Evolutionary conservation across 2,797 vertebrate genomes (phyloP).

Genomic region (Eulemur albifrons): DNA sequence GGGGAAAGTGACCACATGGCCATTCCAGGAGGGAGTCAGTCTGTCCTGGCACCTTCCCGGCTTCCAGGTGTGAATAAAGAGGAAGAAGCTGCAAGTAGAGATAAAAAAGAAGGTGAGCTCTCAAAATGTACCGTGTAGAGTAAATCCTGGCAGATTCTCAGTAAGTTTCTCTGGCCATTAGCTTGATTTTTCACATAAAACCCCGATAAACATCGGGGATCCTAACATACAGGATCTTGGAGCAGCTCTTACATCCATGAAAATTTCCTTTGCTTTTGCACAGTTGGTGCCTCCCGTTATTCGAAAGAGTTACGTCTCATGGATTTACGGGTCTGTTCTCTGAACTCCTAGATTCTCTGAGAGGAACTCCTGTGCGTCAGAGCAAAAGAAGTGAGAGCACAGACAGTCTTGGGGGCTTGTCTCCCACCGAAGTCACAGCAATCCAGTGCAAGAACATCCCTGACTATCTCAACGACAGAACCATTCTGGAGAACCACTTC

Average conservation of each 20-base stretch:
- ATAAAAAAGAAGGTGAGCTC: constrained; percentile 82
- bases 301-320: background rate
- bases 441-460: constrained; percentile 92
- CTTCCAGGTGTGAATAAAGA: constrained; percentile 70
- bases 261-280: background rate
- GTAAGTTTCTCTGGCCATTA: background rate
- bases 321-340: background rate
- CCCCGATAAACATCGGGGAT: background rate
- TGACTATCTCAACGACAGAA: constrained; percentile 87
- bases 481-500: constrained; percentile 89
- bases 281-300: background rate
- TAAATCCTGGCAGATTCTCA: background rate
- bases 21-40: constrained; percentile 33
- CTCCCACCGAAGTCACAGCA: constrained; percentile 83
- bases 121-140: background rate
- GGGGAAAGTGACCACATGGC: constrained; percentile 63
- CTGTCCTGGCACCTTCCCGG: constrained; percentile 58
- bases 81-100: constrained; percentile 65
- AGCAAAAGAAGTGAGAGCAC: constrained; percentile 84
- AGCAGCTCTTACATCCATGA: background rate
- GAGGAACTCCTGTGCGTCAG: constrained; percentile 70
- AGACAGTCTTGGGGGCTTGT: constrained; percentile 83
- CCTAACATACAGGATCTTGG: background rate
- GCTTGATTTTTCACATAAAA: background rate
- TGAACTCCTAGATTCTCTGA: constrained; percentile 66